Conservation (phyloP, 1,140 invertebrate species). For the Drosophila nigrodunni region DNA sequence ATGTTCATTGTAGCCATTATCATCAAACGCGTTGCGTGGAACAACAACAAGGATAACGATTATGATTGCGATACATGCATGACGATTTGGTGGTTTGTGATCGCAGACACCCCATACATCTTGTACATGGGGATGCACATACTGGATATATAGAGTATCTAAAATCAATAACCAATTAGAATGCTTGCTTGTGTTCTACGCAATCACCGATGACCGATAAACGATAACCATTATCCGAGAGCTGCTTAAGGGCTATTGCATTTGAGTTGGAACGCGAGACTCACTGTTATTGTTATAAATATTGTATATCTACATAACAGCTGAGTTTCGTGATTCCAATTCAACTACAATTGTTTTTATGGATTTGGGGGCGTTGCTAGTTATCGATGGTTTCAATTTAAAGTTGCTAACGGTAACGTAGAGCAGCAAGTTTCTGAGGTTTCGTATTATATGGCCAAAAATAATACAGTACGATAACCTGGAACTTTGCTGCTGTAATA, state of each 20-base stretch:
- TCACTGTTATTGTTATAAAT: conserved; percentile 43
- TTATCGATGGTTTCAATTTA: conserved; percentile 1
- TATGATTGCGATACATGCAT: neutral
- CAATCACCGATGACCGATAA: neutral
- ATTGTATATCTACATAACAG: conserved; percentile 33
- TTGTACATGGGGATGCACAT: conserved; percentile 42
- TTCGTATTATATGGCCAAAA: conserved; percentile 45
- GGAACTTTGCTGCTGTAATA: conserved; percentile 55
- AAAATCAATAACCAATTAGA: conserved; percentile 33
- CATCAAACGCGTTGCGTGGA: too few relatives aligned
- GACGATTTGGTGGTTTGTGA: conserved; percentile 29
- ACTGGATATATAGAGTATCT: conserved; percentile 60
- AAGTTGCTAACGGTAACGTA: conserved; percentile 29
- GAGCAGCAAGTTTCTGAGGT: conserved; percentile 52
- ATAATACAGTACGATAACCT: conserved; percentile 50
- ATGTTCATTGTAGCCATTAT: too few relatives aligned
- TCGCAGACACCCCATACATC: conserved; percentile 51
- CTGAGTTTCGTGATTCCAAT: conserved; percentile 54
- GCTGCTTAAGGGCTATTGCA: conserved; percentile 25
- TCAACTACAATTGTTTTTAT: conserved; percentile 32
- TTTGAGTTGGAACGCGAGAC: conserved; percentile 45
- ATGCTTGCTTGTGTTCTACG: neutral
- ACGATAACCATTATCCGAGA: neutral
- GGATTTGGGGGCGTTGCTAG: neutral
- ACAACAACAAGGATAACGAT: neutral